Conservation (phyloP, 2,888 invertebrate genomes). For the Macrophya alboannulata region DNA sequence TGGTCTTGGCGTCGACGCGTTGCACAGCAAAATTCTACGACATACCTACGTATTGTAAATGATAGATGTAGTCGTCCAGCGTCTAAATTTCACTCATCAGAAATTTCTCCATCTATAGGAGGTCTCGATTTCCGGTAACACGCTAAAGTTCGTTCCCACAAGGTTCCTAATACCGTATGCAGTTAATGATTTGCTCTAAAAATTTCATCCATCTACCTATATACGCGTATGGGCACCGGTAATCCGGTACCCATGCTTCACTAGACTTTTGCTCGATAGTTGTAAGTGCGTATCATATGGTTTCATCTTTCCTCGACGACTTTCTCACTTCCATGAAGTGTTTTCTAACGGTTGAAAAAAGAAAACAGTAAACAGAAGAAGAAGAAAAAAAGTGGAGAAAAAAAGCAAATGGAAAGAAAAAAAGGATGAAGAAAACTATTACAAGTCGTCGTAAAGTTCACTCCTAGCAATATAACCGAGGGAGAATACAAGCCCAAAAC, state of each 20-base stretch:
- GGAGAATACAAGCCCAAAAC: conserved; percentile 13
- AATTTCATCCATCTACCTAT: not conserved
- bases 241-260: conserved; percentile 17
- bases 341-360: not conserved
- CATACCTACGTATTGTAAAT: not conserved
- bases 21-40: not conserved
- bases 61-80: not conserved
- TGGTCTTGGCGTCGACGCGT: not conserved
- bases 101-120: conserved; percentile 14
- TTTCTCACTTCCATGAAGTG: conserved; percentile 1
- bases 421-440: not conserved
- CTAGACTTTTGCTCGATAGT: conserved; percentile 21
- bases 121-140: conserved; percentile 41
- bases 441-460: conserved; percentile 28
- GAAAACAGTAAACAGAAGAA: not conserved
- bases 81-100: conserved; percentile 32
- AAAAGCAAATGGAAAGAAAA: not conserved
- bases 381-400: not conserved
- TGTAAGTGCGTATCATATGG: not conserved
- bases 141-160: conserved; percentile 25
- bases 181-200: conserved; percentile 28
- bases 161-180: not conserved
- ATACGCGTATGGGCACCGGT: conserved; percentile 20
- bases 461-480: not conserved
- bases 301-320: conserved; percentile 30